Percentiles rank a stretch among this genome's conserved stretches.
These are phyloP conservation scores for Belonocnema kinseyi DNA, from an alignment of 1,140 invertebrate species.

Conservation along the genomic window DNA sequence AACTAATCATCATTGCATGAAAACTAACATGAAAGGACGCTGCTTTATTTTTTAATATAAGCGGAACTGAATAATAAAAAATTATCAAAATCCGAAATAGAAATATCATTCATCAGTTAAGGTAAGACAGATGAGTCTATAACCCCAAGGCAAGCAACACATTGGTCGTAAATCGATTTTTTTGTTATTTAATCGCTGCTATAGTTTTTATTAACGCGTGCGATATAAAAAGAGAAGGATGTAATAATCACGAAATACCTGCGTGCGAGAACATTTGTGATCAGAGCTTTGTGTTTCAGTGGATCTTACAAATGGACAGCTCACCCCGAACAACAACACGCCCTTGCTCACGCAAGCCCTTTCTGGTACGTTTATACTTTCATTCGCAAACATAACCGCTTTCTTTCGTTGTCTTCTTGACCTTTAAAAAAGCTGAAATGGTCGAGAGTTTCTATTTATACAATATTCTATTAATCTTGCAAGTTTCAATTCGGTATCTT, in stretches of 20 bases:
- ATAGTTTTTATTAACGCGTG: conserved; percentile 36
- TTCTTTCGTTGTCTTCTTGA: neutral
- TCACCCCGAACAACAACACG: conserved; percentile 95
- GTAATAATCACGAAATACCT: conserved; percentile 19
- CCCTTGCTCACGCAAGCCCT: conserved; percentile 94
- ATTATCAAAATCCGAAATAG: too few relatives aligned
- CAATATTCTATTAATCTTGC: neutral
- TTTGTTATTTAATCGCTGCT: conserved; percentile 36
- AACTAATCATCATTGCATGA: conserved; percentile 4
- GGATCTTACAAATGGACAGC: conserved; percentile 95
- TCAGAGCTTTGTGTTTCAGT: conserved; percentile 84
- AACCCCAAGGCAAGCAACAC: conserved; percentile 60
- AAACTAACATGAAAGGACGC: neutral
- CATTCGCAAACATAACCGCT: conserved; percentile 35
- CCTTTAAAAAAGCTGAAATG: neutral
- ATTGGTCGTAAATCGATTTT: conserved; percentile 51
- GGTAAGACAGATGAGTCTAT: conserved; percentile 27
- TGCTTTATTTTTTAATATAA: conserved; percentile 4
- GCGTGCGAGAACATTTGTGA: conserved; percentile 63
- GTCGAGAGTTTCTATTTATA: neutral
- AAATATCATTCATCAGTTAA: too few relatives aligned
- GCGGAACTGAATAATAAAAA: too few relatives aligned
- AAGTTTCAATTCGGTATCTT: neutral
- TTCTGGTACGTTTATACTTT: conserved; percentile 84
- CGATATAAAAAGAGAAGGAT: conserved; percentile 1